These are phyloP conservation scores for Proctacanthus coquilletti DNA, from an alignment of 1,140 invertebrate species.

Conservation along the genomic window DNA sequence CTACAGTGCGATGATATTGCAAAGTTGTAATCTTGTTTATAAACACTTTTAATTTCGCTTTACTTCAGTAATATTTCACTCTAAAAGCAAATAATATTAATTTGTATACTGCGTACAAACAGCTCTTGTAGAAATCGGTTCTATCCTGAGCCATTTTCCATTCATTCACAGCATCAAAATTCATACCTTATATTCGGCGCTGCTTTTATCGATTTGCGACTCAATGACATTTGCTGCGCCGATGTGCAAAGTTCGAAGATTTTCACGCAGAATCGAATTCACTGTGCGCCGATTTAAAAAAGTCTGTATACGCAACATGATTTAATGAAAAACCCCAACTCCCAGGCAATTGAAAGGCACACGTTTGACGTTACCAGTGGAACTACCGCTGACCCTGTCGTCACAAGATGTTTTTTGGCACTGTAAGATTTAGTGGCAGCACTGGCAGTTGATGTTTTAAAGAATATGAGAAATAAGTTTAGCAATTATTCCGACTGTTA, in stretches of 20 bases:
- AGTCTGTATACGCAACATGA: neutral
- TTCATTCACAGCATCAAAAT: neutral
- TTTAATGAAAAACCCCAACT: neutral
- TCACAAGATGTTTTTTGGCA: neutral
- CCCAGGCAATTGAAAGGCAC: neutral
- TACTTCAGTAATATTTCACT: no score
- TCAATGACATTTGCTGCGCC: conserved; percentile 15
- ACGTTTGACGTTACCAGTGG: neutral
- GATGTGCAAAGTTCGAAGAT: conserved; percentile 7
- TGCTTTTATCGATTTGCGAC: conserved; percentile 18
- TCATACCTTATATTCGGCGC: conserved; percentile 16
- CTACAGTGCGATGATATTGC: no score
- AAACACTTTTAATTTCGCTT: no score
- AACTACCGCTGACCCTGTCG: neutral
- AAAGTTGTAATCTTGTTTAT: no score
- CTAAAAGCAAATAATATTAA: no score
- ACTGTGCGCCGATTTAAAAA: neutral
- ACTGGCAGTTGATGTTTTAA: no score
- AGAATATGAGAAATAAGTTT: no score
- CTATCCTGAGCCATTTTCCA: neutral
- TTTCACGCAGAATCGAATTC: neutral
- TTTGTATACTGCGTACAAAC: neutral
- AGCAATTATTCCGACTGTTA: no score
- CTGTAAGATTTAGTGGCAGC: no score
- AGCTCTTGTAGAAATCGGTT: neutral